phyloP scores from a whole-genome alignment of 2,797 vertebrate species.

The Hephaestus fuliginosus region DNA sequence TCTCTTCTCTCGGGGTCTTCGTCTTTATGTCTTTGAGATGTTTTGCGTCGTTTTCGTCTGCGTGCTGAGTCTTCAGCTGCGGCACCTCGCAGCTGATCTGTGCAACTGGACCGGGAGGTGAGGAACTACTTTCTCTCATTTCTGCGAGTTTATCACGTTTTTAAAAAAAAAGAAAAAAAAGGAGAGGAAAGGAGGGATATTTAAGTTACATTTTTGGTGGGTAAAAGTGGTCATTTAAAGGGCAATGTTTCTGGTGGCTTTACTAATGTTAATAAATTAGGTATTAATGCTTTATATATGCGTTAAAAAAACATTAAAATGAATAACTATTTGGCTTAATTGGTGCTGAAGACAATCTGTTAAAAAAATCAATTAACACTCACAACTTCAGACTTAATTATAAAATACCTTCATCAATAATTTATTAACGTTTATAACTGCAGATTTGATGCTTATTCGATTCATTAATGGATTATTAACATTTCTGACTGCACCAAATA shows the following conservation, averaged over 20 bases:
- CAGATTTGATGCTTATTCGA: background rate
- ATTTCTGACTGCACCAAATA: background rate
- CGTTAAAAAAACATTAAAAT: background rate
- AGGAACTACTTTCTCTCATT: constrained; percentile 19
- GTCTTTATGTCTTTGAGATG: constrained; percentile 63
- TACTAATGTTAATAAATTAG: background rate
- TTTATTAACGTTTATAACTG: background rate
- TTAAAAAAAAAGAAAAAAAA: background rate
- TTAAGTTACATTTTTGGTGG: background rate
- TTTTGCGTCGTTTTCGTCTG: constrained; percentile 31
- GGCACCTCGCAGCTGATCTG: constrained; percentile 67
- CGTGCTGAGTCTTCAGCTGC: constrained; percentile 50
- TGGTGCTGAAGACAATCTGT: background rate
- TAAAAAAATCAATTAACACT: background rate
- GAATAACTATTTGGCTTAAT: background rate
- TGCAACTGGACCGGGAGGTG: constrained; percentile 87
- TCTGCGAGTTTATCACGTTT: background rate
- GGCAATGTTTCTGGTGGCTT: background rate
- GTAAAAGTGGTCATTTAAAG: background rate
- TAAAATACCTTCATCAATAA: background rate
- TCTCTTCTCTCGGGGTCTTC: background rate
- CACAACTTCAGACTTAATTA: background rate
- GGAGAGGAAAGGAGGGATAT: too few relatives aligned
- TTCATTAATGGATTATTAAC: background rate
- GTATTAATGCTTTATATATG: background rate